Base-by-base conservation (phyloP, 1,140 invertebrate species). In the Chrysomallon squamiferum region DNA sequence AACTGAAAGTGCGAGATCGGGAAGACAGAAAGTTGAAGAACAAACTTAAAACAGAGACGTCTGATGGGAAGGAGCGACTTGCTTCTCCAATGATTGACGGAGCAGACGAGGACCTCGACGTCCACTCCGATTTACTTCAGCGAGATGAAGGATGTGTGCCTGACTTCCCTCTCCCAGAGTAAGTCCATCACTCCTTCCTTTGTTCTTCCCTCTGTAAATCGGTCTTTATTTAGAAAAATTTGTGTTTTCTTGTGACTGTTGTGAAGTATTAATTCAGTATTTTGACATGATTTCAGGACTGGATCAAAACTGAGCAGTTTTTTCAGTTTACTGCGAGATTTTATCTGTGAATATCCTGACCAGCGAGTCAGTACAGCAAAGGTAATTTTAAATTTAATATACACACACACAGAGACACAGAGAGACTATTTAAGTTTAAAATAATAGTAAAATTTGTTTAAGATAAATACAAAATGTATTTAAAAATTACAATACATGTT, bases 311-410 rank as follows among this genome's bases (percentile, higher is more conserved):
- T 69, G 32, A 65, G 63, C 27, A 80, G 70, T 43, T 85, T 84
- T 71, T 84, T 85, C 71, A 77, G 80, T 59, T 63, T 85, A n/a
- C 52, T 85, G 29, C 61, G 81, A 59, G 80, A 84, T 69, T 68
- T 85, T 22, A 76, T 85, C 35, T 78, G 62, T 66, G 77, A 81
- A 64, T 77, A 76, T 52, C 60, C 72, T 41, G 83, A 85, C 63
- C 68, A 61, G 27, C 74, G 76, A 66, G 74, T 75, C 35, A 74
- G 79, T 15, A 80, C 81, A 54, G 74, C 75, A 20, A 85, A 85
- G 72, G 83, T 83, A 69, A 22, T 25, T 38, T 15, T n/a, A n/a
- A n/a, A n/a, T n/a, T n/a, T n/a, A n/a, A n/a, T n/a, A n/a, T n/a
- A n/a, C n/a, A n/a, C n/a, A n/a, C n/a, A n/a, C n/a, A n/a, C n/a